These are phyloP conservation scores for Drosophila pallidifrons DNA, from an alignment of 1,140 invertebrate genomes.

Conservation along the genomic window DNA sequence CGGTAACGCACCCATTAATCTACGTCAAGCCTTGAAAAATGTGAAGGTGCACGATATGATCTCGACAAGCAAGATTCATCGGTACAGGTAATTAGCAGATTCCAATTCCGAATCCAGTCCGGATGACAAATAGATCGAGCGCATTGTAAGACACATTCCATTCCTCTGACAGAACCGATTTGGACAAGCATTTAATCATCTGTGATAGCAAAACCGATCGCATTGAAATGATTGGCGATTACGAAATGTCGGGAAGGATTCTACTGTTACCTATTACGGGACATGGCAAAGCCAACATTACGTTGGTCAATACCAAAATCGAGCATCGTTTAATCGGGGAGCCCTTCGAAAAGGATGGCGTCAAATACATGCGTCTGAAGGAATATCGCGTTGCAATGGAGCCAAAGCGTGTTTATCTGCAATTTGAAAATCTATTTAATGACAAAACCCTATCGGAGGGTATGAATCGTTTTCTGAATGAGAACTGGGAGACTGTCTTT, in stretches of 20 bases:
- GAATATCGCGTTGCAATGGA: conserved; percentile 87
- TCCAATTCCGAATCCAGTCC: not conserved
- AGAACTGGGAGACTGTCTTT: conserved; percentile 88
- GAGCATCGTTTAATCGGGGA: conserved; percentile 87
- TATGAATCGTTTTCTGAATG: conserved; percentile 88
- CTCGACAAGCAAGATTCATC: conserved; percentile 79
- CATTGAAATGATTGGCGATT: conserved; percentile 88
- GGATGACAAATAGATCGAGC: not conserved
- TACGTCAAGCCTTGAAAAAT: conserved; percentile 87
- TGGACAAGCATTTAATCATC: conserved; percentile 84
- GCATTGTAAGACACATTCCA: conserved; percentile 35
- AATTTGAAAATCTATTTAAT: conserved; percentile 88
- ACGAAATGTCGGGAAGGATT: conserved; percentile 89
- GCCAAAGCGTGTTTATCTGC: conserved; percentile 86
- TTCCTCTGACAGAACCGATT: conserved; percentile 83
- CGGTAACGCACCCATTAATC: conserved; percentile 85
- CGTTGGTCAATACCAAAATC: conserved; percentile 87
- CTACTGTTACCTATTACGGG: conserved; percentile 90
- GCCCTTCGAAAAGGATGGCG: conserved; percentile 86
- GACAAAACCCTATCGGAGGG: conserved; percentile 86
- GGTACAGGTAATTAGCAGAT: conserved; percentile 68
- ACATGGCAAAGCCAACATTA: conserved; percentile 89
- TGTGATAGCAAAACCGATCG: conserved; percentile 85
- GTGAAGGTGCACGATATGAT: conserved; percentile 86
- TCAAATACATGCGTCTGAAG: conserved; percentile 87